Evolutionary conservation across 2,888 invertebrate species (phyloP).

Genomic region (Dione juno): DNA sequence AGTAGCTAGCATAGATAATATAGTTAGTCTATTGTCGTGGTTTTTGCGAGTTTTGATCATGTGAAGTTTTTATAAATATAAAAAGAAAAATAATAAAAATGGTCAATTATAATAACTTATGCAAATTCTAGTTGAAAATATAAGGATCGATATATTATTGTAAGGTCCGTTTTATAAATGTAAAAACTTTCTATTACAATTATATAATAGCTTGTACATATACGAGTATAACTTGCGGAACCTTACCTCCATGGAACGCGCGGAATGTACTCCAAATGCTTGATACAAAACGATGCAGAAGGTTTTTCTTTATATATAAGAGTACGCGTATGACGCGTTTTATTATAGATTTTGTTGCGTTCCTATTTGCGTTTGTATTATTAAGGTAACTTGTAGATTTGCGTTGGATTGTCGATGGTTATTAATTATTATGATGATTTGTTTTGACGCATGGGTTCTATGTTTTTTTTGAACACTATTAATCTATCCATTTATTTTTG

Average conservation of each 20-base stretch:
- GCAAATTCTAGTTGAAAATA: slow-evolving; percentile 13
- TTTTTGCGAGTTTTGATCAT: slow-evolving; percentile 12
- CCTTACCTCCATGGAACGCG: slow-evolving; percentile 18
- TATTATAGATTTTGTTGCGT: slow-evolving; percentile 31
- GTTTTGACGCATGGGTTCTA: not conserved
- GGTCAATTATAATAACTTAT: slow-evolving; percentile 21
- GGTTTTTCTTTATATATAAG: slow-evolving; percentile 36
- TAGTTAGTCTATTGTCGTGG: slow-evolving; percentile 8
- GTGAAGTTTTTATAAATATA: slow-evolving; percentile 13
- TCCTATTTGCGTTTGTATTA: slow-evolving; percentile 34
- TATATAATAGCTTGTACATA: too few species aligned
- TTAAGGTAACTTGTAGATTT: slow-evolving; percentile 17
- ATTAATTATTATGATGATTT: not conserved
- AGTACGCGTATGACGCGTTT: slow-evolving; percentile 41
- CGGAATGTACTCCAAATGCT: not conserved
- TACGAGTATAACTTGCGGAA: too few species aligned
- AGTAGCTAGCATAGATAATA: not conserved
- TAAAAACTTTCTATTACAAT: not conserved
- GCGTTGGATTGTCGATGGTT: slow-evolving; percentile 7
- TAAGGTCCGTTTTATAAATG: not conserved
- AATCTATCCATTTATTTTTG: not conserved
- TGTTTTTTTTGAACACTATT: too few species aligned
- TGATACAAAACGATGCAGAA: slow-evolving; percentile 36
- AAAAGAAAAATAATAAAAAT: not conserved
- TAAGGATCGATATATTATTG: not conserved